Percentiles rank a stretch among this genome's conserved stretches.
Conservation (phyloP, 2,113 vertebrate genomes). For the Mionectes macconnelli region DNA sequence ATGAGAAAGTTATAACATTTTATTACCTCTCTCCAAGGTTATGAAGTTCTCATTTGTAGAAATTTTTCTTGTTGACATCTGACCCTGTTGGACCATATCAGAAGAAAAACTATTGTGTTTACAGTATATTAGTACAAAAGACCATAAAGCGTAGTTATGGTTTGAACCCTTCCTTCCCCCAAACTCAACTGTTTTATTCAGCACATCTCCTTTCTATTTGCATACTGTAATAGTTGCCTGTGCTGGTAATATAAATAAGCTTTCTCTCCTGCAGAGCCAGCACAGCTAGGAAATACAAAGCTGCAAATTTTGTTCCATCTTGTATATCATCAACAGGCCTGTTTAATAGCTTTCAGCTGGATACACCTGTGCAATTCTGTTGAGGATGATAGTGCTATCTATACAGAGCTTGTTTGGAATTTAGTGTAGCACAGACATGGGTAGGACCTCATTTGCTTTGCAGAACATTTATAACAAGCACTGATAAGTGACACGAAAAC, state of each 20-base stretch:
- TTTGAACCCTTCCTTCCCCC: not conserved
- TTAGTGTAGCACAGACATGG: not conserved
- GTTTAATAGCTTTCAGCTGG: conserved; percentile 24
- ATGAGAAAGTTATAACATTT: not conserved
- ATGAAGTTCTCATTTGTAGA: conserved; percentile 20
- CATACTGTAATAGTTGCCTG: not conserved
- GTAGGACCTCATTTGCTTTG: not conserved
- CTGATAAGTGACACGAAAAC: not conserved
- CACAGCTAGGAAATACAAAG: not conserved
- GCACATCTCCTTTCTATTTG: not conserved
- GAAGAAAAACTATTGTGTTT: not conserved
- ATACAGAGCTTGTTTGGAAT: not conserved
- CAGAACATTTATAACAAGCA: not conserved
- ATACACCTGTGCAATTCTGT: not conserved
- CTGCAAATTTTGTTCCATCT: conserved; percentile 24
- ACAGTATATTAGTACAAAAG: not conserved
- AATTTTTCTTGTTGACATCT: conserved; percentile 15
- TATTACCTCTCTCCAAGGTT: not conserved
- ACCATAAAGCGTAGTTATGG: not conserved
- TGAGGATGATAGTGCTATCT: not conserved
- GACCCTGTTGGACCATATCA: not conserved
- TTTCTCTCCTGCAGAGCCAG: not conserved
- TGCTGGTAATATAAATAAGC: conserved; percentile 9
- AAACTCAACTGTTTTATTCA: not conserved
- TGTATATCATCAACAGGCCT: not conserved